Percentiles rank a stretch among this genome's conserved stretches.
Evolutionary conservation across 2,797 vertebrate species (phyloP).

Genomic region (Tokudaia muenninki): DNA sequence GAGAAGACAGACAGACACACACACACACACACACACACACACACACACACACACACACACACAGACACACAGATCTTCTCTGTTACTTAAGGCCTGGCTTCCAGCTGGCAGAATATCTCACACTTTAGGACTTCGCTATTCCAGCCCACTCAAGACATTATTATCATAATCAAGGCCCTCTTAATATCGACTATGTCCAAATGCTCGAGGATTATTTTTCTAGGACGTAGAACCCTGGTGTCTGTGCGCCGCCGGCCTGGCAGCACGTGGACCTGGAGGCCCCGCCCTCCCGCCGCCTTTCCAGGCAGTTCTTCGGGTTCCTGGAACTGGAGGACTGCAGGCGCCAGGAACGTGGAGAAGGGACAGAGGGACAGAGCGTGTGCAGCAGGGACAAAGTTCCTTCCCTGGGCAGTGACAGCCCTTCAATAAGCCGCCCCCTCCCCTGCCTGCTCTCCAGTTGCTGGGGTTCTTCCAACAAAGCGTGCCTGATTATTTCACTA

Average conservation of each 20-base stretch:
- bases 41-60: too few species aligned
- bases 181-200: not conserved
- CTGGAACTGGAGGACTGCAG: conserved; percentile 72
- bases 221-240: not conserved
- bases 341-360: not conserved
- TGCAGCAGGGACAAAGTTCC: not conserved
- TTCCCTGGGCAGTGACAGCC: not conserved
- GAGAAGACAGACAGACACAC: too few species aligned
- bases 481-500: conserved; percentile 79
- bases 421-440: conserved; percentile 17
- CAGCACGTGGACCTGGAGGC: not conserved
- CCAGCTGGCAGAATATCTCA: not conserved
- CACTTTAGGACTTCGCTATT: conserved; percentile 25
- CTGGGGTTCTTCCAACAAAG: conserved; percentile 64
- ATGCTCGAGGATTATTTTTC: conserved; percentile 66
- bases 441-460: not conserved
- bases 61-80: not conserved
- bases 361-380: not conserved
- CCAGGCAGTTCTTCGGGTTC: conserved; percentile 63
- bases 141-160: conserved; percentile 13
- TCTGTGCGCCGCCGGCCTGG: not conserved
- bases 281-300: not conserved
- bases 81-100: not conserved
- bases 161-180: not conserved
- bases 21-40: too few species aligned